Conservation (phyloP, 2,888 invertebrate genomes). For the Leistus spinibarbis region DNA sequence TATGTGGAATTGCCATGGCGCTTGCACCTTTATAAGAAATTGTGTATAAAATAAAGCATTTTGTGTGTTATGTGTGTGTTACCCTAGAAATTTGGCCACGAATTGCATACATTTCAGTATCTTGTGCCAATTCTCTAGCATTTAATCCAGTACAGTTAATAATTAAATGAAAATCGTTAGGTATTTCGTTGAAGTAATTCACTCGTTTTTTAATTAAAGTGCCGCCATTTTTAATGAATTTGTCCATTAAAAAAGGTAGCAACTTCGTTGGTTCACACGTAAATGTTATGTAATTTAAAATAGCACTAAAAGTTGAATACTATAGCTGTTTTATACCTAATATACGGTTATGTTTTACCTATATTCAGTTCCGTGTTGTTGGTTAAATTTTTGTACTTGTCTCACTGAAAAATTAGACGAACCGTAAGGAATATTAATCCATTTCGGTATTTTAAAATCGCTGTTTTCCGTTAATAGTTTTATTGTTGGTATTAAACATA, state of each 20-base stretch:
- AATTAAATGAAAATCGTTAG: constrained; percentile 64
- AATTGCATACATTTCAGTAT: constrained; percentile 67
- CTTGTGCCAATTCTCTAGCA: constrained; percentile 66
- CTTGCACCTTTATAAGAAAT: constrained; percentile 61
- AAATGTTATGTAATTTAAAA: constrained; percentile 69
- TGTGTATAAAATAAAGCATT: background rate
- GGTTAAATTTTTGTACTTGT: constrained; percentile 53
- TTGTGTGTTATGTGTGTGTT: background rate
- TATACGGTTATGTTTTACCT: constrained; percentile 49
- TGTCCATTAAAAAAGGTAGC: constrained; percentile 69
- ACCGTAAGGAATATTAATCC: constrained; percentile 59
- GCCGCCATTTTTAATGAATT: constrained; percentile 68
- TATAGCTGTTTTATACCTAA: background rate
- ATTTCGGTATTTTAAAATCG: constrained; percentile 51
- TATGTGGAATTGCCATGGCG: constrained; percentile 69
- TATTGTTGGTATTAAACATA: constrained; percentile 58
- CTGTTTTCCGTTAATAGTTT: constrained; percentile 51
- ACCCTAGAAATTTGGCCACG: constrained; percentile 74
- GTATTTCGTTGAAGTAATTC: constrained; percentile 60
- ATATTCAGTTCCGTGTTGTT: constrained; percentile 53
- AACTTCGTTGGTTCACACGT: constrained; percentile 69
- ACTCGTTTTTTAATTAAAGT: constrained; percentile 59
- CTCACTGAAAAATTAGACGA: constrained; percentile 49
- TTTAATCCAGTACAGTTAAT: constrained; percentile 81
- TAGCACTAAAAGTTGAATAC: constrained; percentile 58